A percentile compares a stretch with the other conserved stretches of the same genome.
phyloP scores from a whole-genome alignment of 2,113 vertebrate species.

The Sigmodon hispidus region DNA sequence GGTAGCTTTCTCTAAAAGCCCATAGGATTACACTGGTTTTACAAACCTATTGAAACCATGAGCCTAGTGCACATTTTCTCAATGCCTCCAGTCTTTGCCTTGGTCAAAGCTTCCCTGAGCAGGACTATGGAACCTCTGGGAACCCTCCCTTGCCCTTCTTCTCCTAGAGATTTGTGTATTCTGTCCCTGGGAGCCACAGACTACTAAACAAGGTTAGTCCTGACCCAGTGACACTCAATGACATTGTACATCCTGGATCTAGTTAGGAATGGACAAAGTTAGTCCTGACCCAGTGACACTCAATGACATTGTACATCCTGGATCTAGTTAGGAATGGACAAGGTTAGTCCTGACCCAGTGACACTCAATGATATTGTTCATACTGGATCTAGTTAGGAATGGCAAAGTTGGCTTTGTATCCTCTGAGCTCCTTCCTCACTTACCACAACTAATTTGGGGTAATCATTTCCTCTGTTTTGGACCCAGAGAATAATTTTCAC shows the following conservation, averaged over 20 bases:
- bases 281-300: no score
- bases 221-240: no score
- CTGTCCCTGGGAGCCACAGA: background rate
- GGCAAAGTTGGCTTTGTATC: background rate
- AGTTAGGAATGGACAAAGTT: no score
- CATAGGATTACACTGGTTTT: background rate
- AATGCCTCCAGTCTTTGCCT: background rate
- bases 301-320: no score
- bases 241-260: no score
- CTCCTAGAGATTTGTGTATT: background rate
- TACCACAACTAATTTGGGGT: background rate
- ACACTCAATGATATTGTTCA: background rate
- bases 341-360: background rate
- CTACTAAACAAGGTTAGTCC: no score
- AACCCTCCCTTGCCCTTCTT: accelerated
- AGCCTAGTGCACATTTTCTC: accelerated
- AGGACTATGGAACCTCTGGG: background rate
- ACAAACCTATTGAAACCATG: background rate
- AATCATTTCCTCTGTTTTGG: background rate
- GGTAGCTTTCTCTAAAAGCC: background rate
- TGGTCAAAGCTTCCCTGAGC: background rate
- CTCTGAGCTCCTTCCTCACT: background rate
- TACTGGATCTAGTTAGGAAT: background rate
- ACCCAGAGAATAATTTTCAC: slow-evolving; percentile 66
- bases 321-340: no score